Evolutionary conservation across 2,888 invertebrate genomes (phyloP).

Genomic region (Morpho deidamia): DNA sequence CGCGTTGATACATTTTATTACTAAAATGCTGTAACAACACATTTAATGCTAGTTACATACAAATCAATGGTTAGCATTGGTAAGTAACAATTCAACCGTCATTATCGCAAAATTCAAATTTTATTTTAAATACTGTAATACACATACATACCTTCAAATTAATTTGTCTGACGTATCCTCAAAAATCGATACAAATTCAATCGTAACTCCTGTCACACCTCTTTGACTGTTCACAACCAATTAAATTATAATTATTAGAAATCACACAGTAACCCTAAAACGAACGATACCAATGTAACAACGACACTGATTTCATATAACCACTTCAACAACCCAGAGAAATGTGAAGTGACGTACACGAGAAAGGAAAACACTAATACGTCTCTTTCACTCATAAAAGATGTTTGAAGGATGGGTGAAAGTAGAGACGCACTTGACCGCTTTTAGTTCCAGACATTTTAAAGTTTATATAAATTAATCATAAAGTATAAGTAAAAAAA

Average conservation of each 20-base stretch:
- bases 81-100: not conserved
- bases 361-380: conserved; percentile 66
- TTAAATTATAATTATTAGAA: conserved; percentile 51
- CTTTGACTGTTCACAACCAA: conserved; percentile 43
- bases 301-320: conserved; percentile 62
- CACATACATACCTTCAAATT: conserved; percentile 36
- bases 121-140: not conserved
- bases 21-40: not conserved
- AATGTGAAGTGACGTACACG: conserved; percentile 66
- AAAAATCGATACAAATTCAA: conserved; percentile 23
- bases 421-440: conserved; percentile 61
- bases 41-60: not conserved
- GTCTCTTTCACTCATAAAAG: conserved; percentile 47
- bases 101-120: too few species aligned
- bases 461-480: too few species aligned
- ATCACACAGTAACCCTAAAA: conserved; percentile 52
- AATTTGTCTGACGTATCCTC: conserved; percentile 30
- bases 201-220: conserved; percentile 37
- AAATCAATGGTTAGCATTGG: not conserved
- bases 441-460: conserved; percentile 32
- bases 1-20: conserved; percentile 52
- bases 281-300: conserved; percentile 57
- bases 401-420: conserved; percentile 49
- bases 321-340: conserved; percentile 53
- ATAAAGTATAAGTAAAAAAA: too few species aligned